phyloP scores from a whole-genome alignment of 2,797 vertebrate genomes.

The Borostomias antarcticus region DNA sequence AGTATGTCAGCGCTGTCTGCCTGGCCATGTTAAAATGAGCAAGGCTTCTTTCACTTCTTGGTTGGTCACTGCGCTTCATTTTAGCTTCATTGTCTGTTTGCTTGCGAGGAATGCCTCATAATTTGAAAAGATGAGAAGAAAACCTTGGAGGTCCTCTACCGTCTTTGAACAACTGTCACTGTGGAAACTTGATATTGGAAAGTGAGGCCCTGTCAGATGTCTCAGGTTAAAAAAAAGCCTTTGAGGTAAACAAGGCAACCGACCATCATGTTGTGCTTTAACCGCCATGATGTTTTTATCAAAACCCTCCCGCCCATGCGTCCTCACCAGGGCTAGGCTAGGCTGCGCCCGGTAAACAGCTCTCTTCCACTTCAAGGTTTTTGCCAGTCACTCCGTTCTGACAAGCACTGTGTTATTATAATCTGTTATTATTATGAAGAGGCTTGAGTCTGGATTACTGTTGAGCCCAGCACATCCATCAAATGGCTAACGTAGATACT shows the following conservation, averaged over 20 bases:
- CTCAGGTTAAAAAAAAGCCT: slow-evolving; percentile 19
- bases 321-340: neutral
- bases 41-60: neutral
- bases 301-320: slow-evolving; percentile 29
- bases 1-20: neutral
- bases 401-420: slow-evolving; percentile 14
- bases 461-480: slow-evolving; percentile 60
- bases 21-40: slow-evolving; percentile 14
- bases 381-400: slow-evolving; percentile 27
- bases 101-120: neutral
- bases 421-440: slow-evolving; percentile 33
- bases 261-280: no score
- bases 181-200: neutral
- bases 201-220: neutral
- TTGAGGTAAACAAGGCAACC: slow-evolving; percentile 19
- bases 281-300: slow-evolving; percentile 13
- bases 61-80: slow-evolving; percentile 12
- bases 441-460: slow-evolving; percentile 55
- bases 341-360: slow-evolving; percentile 19
- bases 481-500: slow-evolving; percentile 53
- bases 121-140: neutral
- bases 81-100: slow-evolving; percentile 11
- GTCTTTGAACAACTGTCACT: no score
- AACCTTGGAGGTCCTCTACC: neutral
- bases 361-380: slow-evolving; percentile 20